phyloP scores from a whole-genome alignment of 2,797 vertebrate species.

The Clarias platycephalus region DNA sequence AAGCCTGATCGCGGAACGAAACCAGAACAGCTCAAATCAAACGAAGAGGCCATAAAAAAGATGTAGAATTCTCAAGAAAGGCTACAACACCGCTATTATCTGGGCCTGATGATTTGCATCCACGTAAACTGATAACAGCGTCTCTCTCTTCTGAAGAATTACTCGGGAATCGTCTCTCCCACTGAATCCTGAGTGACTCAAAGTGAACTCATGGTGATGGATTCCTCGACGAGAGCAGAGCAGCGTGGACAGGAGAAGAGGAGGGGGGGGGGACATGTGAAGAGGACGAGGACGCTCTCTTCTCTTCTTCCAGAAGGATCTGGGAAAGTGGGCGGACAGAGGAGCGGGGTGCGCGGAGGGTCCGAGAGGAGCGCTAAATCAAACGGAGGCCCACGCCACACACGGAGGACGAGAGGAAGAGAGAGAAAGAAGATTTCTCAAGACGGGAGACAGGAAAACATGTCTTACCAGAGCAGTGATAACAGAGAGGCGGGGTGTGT shows the following conservation, averaged over 20 bases:
- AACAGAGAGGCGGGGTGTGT: slow-evolving; percentile 19
- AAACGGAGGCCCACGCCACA: slow-evolving; percentile 57
- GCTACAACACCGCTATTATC: not conserved
- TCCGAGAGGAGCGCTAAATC: slow-evolving; percentile 59
- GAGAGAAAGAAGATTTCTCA: slow-evolving; percentile 38
- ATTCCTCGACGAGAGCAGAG: slow-evolving; percentile 66
- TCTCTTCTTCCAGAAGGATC: slow-evolving; percentile 56
- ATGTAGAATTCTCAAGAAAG: not conserved
- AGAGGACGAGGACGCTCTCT: slow-evolving; percentile 53
- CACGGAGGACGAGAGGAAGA: slow-evolving; percentile 48
- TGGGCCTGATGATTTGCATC: not conserved
- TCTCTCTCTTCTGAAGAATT: slow-evolving; percentile 10
- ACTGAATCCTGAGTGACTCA: slow-evolving; percentile 36
- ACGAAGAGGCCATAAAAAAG: not conserved
- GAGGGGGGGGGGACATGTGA: slow-evolving; percentile 79
- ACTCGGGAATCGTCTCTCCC: slow-evolving; percentile 34
- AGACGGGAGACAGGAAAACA: slow-evolving; percentile 32
- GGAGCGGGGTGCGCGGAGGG: slow-evolving; percentile 60
- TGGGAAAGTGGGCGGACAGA: slow-evolving; percentile 70
- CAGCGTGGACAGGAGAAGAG: slow-evolving; percentile 78
- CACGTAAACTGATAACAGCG: not conserved
- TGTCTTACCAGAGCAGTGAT: slow-evolving; percentile 35
- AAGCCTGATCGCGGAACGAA: not conserved
- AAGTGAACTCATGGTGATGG: slow-evolving; percentile 80
- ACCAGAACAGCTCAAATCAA: not conserved